A percentile compares a stretch with the other conserved stretches of the same genome.
phyloP scores from a whole-genome alignment of 2,113 vertebrate genomes.

The Myotis davidii region DNA sequence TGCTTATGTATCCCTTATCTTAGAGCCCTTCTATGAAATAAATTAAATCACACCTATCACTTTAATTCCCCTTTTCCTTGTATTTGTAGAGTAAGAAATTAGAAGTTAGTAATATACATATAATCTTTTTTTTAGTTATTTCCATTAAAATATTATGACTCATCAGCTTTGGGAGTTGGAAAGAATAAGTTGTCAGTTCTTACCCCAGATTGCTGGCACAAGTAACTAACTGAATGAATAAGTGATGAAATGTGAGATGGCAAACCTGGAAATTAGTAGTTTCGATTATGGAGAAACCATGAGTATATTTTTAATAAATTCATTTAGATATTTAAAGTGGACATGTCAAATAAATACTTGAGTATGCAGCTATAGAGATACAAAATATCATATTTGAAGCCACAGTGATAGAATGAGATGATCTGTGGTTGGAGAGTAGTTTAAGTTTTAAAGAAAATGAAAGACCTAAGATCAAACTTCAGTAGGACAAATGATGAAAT shows the following conservation, averaged over 20 bases:
- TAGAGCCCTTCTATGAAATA: neutral
- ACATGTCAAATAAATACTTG: neutral
- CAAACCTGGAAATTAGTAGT: neutral
- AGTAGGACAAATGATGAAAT: neutral
- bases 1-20: neutral
- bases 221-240: neutral
- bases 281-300: neutral
- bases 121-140: neutral
- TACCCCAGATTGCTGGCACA: neutral
- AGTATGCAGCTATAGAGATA: neutral
- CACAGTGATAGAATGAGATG: neutral
- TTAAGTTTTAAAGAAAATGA: neutral
- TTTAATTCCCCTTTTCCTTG: neutral
- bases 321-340: neutral
- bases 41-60: neutral
- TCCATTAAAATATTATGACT: neutral
- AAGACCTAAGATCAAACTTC: neutral
- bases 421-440: neutral
- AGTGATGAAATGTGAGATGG: neutral
- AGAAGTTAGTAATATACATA: neutral
- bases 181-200: neutral
- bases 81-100: neutral
- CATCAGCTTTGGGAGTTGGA: neutral
- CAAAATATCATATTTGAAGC: neutral
- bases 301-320: neutral